These are phyloP conservation scores for Cephus spinipes DNA, from an alignment of 2,888 invertebrate species.

Conservation along the genomic window DNA sequence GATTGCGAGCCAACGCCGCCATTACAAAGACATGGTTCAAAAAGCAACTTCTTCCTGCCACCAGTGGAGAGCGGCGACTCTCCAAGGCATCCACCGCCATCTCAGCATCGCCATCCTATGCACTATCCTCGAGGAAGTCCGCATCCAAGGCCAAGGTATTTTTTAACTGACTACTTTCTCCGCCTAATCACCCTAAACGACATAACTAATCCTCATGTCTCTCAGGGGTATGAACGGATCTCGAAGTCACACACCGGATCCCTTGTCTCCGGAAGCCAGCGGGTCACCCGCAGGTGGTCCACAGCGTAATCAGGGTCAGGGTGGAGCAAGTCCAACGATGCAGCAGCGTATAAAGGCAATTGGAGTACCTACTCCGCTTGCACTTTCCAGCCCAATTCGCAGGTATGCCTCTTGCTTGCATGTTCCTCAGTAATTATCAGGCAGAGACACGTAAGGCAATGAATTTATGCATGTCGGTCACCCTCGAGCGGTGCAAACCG, in stretches of 20 bases:
- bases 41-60: slow-evolving; percentile 88
- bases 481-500: slow-evolving; percentile 15
- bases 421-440: neutral
- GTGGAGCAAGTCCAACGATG: slow-evolving; percentile 84
- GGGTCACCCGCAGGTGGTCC: slow-evolving; percentile 60
- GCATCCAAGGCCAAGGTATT: slow-evolving; percentile 79
- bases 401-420: slow-evolving; percentile 72
- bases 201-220: neutral
- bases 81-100: slow-evolving; percentile 64
- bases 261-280: slow-evolving; percentile 72
- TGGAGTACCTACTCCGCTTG: slow-evolving; percentile 89
- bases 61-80: slow-evolving; percentile 70
- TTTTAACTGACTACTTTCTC: slow-evolving; percentile 5
- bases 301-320: slow-evolving; percentile 65
- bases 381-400: slow-evolving; percentile 88
- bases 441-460: neutral
- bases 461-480: slow-evolving; percentile 28
- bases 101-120: slow-evolving; percentile 68
- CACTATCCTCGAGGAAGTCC: slow-evolving; percentile 83
- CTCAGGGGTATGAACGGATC: slow-evolving; percentile 74
- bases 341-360: slow-evolving; percentile 91
- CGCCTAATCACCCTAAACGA: neutral
- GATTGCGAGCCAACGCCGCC: slow-evolving; percentile 94
- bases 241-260: slow-evolving; percentile 73
- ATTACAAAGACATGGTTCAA: slow-evolving; percentile 86